Percentiles rank a stretch among this genome's conserved stretches.
These are phyloP conservation scores for Sycophila sp. DNA, from an alignment of 1,140 invertebrate genomes.

Conservation along the genomic window DNA sequence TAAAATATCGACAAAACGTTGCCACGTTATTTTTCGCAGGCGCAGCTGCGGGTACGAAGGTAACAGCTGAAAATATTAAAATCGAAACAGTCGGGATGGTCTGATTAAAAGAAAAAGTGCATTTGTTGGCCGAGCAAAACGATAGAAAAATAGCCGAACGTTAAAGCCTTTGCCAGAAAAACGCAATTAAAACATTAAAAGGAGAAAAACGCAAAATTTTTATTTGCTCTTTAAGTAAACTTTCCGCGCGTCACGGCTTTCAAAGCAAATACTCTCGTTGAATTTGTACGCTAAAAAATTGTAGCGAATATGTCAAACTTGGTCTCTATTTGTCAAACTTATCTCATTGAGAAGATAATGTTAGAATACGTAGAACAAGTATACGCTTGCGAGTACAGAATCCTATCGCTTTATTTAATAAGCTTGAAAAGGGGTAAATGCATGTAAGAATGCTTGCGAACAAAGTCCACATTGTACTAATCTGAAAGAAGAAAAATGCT, in stretches of 20 bases:
- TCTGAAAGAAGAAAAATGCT: too few species aligned
- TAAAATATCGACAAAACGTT: slow-evolving; percentile 8
- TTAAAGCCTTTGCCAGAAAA: neutral
- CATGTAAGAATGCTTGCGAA: too few species aligned
- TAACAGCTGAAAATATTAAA: slow-evolving; percentile 22
- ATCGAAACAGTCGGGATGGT: neutral
- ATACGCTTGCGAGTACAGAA: too few species aligned
- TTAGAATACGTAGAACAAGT: too few species aligned
- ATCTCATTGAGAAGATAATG: too few species aligned
- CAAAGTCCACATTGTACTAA: too few species aligned
- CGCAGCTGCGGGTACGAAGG: slow-evolving; percentile 1
- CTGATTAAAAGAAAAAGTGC: slow-evolving; percentile 18
- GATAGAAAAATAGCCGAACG: too few species aligned
- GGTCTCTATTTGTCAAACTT: too few species aligned
- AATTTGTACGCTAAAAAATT: neutral
- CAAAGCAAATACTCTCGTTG: neutral
- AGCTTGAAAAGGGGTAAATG: too few species aligned
- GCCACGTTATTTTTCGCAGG: slow-evolving; percentile 1
- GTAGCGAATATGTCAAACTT: too few species aligned
- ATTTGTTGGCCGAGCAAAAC: neutral
- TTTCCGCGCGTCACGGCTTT: neutral
- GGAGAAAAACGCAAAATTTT: neutral
- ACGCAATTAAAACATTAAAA: neutral
- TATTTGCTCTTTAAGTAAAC: neutral
- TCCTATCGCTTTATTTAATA: too few species aligned